Percentiles rank a stretch among this genome's conserved stretches.
Evolutionary conservation across 2,888 invertebrate species (phyloP).

Genomic region (Dolichomitus sp.): DNA sequence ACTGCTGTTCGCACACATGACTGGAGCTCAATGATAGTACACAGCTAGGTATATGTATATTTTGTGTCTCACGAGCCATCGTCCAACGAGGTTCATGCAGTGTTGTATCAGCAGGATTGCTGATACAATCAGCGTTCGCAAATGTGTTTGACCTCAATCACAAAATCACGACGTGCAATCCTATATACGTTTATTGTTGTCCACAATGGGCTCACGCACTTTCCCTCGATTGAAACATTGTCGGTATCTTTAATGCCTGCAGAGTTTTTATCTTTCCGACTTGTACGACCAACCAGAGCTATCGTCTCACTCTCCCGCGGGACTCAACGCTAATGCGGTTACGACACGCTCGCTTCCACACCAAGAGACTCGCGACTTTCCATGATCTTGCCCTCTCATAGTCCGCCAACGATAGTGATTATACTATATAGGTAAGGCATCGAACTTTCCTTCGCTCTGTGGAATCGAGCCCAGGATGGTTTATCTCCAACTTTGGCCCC

Average conservation of each 20-base stretch:
- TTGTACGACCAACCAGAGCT: constrained; percentile 24
- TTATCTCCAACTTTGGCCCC: constrained; percentile 59
- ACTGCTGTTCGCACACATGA: constrained; percentile 49
- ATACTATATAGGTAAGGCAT: constrained; percentile 11
- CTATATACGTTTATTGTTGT: constrained; percentile 10
- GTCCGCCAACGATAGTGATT: constrained; percentile 11
- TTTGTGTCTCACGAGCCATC: constrained; percentile 77
- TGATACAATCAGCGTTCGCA: constrained; percentile 47
- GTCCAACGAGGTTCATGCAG: constrained; percentile 75
- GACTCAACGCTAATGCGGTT: constrained; percentile 54
- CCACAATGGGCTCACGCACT: constrained; percentile 16
- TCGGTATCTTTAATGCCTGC: constrained; percentile 2
- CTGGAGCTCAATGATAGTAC: constrained; percentile 77
- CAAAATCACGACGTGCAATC: constrained; percentile 15
- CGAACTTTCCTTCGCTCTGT: constrained; percentile 55
- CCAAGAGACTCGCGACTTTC: constrained; percentile 51
- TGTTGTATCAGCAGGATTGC: constrained; percentile 4
- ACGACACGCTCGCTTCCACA: constrained; percentile 52
- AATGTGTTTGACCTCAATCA: constrained; percentile 36
- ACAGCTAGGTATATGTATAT: constrained; percentile 66
- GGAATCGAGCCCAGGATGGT: constrained; percentile 11
- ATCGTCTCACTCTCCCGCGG: constrained; percentile 36
- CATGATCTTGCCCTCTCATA: constrained; percentile 36
- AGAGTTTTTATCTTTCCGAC: constrained; percentile 17
- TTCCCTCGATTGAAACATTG: constrained; percentile 16